phyloP scores from a whole-genome alignment of 2,113 vertebrate genomes.

The Blennius ocellaris region DNA sequence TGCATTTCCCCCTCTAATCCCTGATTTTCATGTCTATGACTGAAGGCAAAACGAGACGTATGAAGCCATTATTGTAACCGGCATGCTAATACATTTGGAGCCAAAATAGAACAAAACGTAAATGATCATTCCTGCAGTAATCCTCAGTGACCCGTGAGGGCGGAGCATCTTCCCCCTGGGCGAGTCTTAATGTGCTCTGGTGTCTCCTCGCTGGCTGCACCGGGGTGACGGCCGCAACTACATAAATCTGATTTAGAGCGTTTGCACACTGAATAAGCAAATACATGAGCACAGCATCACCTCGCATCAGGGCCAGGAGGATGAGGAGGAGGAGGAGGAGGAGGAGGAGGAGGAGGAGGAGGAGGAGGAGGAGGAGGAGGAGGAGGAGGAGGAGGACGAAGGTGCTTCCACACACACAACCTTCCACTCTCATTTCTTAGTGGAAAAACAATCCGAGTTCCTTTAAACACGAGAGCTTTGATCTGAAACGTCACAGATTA shows the following conservation, averaged over 20 bases:
- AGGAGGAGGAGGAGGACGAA: slow-evolving; percentile 17
- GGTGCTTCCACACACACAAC: too few species aligned
- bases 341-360: slow-evolving; percentile 22
- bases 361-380: slow-evolving; percentile 9
- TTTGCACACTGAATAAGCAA: slow-evolving; percentile 66
- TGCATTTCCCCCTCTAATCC: slow-evolving; percentile 8
- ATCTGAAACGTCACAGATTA: too few species aligned
- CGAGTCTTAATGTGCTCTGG: slow-evolving; percentile 63
- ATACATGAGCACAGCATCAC: slow-evolving; percentile 61
- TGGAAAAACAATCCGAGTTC: too few species aligned
- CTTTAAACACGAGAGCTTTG: too few species aligned
- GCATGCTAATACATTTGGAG: slow-evolving; percentile 57
- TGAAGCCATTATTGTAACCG: slow-evolving; percentile 46
- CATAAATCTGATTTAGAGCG: slow-evolving; percentile 76
- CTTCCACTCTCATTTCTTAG: too few species aligned
- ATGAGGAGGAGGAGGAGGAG: slow-evolving; percentile 21
- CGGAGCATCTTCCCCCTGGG: slow-evolving; percentile 41
- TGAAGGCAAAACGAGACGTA: slow-evolving; percentile 51
- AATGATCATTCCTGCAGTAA: slow-evolving; percentile 68
- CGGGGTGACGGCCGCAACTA: slow-evolving; percentile 73
- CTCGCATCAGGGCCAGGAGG: slow-evolving; percentile 58
- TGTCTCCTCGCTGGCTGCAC: slow-evolving; percentile 59
- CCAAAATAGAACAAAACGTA: slow-evolving; percentile 65
- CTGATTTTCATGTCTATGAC: slow-evolving; percentile 28
- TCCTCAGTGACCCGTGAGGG: slow-evolving; percentile 72